phyloP scores from a whole-genome alignment of 2,888 invertebrate genomes.

The Athalia circularis region DNA sequence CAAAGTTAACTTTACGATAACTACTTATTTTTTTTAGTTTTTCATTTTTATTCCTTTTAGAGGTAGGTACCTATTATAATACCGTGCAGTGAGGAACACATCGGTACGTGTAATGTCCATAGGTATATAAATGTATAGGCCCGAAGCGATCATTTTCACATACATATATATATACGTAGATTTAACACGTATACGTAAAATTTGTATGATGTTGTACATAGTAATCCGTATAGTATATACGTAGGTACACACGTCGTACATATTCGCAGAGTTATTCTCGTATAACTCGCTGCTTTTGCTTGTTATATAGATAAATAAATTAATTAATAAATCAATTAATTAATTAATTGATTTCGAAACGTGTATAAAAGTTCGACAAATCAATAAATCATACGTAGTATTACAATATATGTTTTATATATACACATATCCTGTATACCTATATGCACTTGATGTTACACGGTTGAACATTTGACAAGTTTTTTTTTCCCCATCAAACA shows the following conservation, averaged over 20 bases:
- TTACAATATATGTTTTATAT: background rate
- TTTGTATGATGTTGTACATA: too few relatives aligned
- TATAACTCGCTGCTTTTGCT: slow-evolving; percentile 9
- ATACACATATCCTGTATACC: background rate
- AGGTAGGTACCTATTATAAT: too few relatives aligned
- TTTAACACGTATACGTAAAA: too few relatives aligned
- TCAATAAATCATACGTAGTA: background rate
- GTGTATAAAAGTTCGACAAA: background rate
- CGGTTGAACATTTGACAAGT: background rate
- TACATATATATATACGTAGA: too few relatives aligned
- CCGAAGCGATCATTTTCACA: too few relatives aligned
- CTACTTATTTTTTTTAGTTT: slow-evolving; percentile 30
- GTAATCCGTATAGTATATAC: too few relatives aligned
- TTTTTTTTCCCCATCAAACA: slow-evolving; percentile 7
- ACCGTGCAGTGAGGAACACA: too few relatives aligned
- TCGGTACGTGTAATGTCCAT: too few relatives aligned
- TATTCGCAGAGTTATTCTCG: background rate
- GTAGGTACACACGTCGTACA: too few relatives aligned
- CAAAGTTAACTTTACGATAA: slow-evolving; percentile 45
- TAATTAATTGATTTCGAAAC: background rate
- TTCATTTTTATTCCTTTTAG: background rate
- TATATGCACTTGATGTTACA: background rate
- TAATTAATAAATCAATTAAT: background rate
- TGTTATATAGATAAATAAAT: background rate
- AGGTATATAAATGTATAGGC: too few relatives aligned